Base-by-base conservation (phyloP, 2,888 invertebrate species). In the Drosophila lutescens region DNA sequence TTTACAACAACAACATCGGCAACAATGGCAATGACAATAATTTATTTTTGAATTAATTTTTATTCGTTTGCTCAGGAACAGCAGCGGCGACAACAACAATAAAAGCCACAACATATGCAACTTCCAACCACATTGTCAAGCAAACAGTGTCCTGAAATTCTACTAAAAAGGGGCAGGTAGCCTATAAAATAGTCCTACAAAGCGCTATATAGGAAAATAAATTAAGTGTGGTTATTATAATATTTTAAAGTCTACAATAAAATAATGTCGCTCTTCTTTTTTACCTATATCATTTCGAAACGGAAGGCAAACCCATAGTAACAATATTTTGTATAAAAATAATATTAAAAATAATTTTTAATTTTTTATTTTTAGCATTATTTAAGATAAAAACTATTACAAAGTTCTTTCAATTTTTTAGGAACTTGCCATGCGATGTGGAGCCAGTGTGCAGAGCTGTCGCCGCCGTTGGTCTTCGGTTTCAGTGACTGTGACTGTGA, bases 31-130 rank as follows among this genome's bases (percentile, higher is more conserved):
- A 87, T 86, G 83, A 85, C 83, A 81, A 87, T 81, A 81, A 87
- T 84, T 87, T 88, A 86, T 83, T 84, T 83, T 73, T 88, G 82
- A 84, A 87, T 86, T 85, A 81, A 88, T 79, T 87, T 87, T 88
- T 79, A 84, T 84, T 84, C 82, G 75, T 79, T 75, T 68, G 78
- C 88, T 77, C 77, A 83, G 78, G 76, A 73, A 55, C 34, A 67
- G 38, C 65, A 77, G 50, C 50, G 59, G 58, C 41, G 63, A 51
- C 65, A 60, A 69, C 63, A 60, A 34, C 66, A 76, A 70, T 56
- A 81, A 61, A 56, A 38, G 34, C 32, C 17, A 49, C 49, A 49
- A 43, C 49, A 54, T 44, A 57, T 74, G 67, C 71, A 71, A 56
- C 51, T 53, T 43, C 26, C 65, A 70, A 67, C 76, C 76, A 49